Conservation (phyloP, 2,797 vertebrate species). For the Gymnothorax javanicus region DNA sequence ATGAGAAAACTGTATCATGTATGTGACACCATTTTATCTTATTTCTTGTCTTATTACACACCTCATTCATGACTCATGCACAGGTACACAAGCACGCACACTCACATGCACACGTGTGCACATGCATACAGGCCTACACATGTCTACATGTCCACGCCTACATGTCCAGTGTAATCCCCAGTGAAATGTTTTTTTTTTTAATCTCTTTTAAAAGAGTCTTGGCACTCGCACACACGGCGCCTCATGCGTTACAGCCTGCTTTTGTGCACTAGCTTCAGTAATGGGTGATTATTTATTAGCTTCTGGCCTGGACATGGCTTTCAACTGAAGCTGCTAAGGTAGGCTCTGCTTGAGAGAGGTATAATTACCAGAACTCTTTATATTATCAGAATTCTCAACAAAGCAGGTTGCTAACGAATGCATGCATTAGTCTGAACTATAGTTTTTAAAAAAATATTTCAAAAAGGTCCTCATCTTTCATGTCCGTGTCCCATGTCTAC, state of each 20-base stretch:
- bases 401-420: background rate
- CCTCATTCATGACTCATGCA: background rate
- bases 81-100: background rate
- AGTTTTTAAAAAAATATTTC: background rate
- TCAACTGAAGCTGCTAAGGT: conserved; percentile 57
- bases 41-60: background rate
- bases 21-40: too few species aligned
- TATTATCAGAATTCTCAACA: too few species aligned
- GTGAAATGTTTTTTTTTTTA: background rate
- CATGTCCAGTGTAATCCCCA: background rate
- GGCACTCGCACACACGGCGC: background rate
- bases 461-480: background rate
- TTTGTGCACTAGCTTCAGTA: conserved; percentile 51
- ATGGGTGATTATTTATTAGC: conserved; percentile 66
- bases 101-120: background rate
- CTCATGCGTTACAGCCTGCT: conserved; percentile 45
- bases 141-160: background rate
- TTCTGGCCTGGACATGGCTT: conserved; percentile 54
- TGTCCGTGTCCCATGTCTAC: background rate
- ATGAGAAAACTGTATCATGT: too few species aligned
- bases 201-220: background rate
- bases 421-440: background rate
- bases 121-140: background rate
- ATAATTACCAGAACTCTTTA: conserved; percentile 53
- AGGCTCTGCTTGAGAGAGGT: conserved; percentile 41